Evolutionary conservation across 2,113 vertebrate species (phyloP), one percentile per base, ranked within the genome.

Genomic region (Brachyhypopomus gauderio): DNA sequence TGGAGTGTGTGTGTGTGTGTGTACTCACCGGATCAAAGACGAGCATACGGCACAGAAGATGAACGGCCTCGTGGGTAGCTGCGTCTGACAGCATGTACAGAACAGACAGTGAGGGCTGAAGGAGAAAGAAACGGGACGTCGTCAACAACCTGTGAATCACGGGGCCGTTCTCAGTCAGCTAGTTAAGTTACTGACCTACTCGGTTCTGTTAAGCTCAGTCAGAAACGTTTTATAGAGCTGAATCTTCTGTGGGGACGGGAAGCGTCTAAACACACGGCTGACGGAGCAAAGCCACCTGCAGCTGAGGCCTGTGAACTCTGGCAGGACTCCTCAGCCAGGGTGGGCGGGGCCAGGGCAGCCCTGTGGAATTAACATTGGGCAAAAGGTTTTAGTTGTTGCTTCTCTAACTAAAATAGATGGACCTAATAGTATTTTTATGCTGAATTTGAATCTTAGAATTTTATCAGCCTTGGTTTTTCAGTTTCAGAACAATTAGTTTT

Each of bases 41-140:
- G 79, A 96, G 75, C 95, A 95, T 95, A 22, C 94, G 90, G 52
- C 94, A 95, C 63, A 95, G 90, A 77, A 96, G 92, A 92, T 96
- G 95, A 72, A 95, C 92, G 1, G 95, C 95, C 88, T 96, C 95
- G 12, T 96, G 95, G 0, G 94, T 96, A 14, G 94, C 95, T 5
- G 92, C 94, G 25, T 95, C 94, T 0, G 94, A 95, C 82, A 96
- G 90, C 94, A 95, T 94, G 89, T 95, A 95, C 81, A 96, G 90
- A 84, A 95, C 94, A 6, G 94, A 95, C 80, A 96, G 91, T 22
- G 95, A 95, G 0, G 94, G 94, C 95, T 95, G 89, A 17, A n/a
- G 22, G 45, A 82, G 72, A 70, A 3, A 67, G n/a, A 25, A 48
- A 55, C 9, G 22, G 8, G 23, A 19, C 27, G 62, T n/a, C 20